phyloP scores from a whole-genome alignment of 2,113 vertebrate genomes.

The Irena cyanogastra region DNA sequence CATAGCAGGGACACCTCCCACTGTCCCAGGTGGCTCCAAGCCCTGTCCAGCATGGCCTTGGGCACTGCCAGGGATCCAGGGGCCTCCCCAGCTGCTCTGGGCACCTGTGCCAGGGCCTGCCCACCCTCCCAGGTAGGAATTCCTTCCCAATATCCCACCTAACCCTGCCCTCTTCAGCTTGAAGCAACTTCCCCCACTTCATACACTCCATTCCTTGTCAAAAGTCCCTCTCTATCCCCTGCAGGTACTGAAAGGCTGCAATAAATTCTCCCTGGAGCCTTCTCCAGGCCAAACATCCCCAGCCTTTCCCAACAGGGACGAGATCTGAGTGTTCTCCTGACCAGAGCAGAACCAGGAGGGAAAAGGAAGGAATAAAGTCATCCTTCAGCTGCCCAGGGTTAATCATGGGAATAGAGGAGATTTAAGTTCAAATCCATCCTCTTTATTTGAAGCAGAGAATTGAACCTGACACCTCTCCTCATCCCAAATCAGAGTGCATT shows the following conservation, averaged over 20 bases:
- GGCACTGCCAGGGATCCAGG: neutral
- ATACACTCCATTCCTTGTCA: no score
- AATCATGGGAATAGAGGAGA: neutral
- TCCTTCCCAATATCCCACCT: neutral
- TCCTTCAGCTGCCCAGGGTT: neutral
- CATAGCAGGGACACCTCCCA: neutral
- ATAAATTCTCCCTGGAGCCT: neutral
- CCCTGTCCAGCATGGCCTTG: neutral
- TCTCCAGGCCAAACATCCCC: neutral
- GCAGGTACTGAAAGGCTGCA: neutral
- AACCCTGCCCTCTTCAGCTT: no score
- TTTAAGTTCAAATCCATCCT: slow-evolving; percentile 27
- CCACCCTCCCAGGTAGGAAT: neutral
- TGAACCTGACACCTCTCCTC: slow-evolving; percentile 33
- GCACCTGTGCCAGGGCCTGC: neutral
- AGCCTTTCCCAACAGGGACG: neutral
- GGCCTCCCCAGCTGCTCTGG: neutral
- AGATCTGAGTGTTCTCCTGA: neutral
- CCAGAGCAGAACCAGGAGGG: neutral
- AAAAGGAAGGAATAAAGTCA: neutral
- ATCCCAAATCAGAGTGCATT: neutral
- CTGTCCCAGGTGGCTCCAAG: neutral
- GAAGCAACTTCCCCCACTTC: neutral
- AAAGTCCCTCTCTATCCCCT: neutral
- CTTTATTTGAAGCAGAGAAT: slow-evolving; percentile 45